These are phyloP conservation scores for Lepilemur ruficaudatus DNA, from an alignment of 2,797 vertebrate genomes.

Conservation along the genomic window DNA sequence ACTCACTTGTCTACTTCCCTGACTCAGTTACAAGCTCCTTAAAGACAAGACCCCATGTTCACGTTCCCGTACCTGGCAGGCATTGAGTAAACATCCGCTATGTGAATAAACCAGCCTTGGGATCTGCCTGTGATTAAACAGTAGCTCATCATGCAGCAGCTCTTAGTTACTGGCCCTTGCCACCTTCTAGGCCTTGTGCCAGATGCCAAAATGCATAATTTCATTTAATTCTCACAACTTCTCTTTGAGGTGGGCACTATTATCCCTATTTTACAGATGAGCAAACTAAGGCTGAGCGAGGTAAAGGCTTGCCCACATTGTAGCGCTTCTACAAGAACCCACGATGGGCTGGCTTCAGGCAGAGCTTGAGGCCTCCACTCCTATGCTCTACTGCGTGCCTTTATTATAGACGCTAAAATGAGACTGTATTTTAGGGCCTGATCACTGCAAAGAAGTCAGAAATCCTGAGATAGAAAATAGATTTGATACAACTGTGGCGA, in stretches of 20 bases:
- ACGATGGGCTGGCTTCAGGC: neutral
- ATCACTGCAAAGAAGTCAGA: neutral
- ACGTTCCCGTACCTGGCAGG: neutral
- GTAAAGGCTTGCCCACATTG: neutral
- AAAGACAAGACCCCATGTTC: neutral
- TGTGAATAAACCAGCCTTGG: neutral
- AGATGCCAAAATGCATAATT: neutral
- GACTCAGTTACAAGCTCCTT: neutral
- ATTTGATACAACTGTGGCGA: neutral
- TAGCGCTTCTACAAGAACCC: neutral
- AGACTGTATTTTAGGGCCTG: neutral
- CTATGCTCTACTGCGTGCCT: neutral
- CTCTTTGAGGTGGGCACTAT: neutral
- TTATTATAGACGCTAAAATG: neutral
- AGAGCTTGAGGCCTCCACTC: neutral
- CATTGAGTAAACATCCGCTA: neutral
- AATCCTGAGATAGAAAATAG: neutral
- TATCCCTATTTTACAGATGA: neutral
- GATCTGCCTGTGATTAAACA: neutral
- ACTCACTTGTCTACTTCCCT: neutral
- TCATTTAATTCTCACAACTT: neutral
- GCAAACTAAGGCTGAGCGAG: slow-evolving; percentile 2
- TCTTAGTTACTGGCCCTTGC: neutral
- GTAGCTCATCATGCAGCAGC: neutral
- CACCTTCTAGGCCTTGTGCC: neutral